Percentiles rank a stretch among this genome's conserved stretches.
Conservation (phyloP, 64 coral and sea anemone species). For the Actinia equina region DNA sequence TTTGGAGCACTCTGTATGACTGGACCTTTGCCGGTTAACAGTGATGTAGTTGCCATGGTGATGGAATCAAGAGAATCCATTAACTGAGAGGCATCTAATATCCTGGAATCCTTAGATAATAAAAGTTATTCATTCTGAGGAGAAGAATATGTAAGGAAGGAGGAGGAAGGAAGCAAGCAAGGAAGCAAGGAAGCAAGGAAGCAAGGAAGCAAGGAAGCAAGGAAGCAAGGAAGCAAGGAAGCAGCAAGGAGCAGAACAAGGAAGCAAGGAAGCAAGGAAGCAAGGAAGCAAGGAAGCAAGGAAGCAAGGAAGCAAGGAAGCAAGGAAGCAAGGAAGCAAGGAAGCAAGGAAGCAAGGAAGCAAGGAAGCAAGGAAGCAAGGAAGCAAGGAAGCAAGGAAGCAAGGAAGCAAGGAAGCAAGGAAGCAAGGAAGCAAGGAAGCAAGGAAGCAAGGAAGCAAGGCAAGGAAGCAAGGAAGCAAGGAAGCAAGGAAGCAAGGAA, state of each 20-base stretch:
- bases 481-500: no score
- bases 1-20: constrained; percentile 5
- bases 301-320: background rate
- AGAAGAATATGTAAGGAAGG: no score
- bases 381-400: background rate
- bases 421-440: no score
- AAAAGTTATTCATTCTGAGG: background rate
- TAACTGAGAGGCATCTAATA: background rate
- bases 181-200: no score
- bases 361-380: no score
- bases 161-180: no score
- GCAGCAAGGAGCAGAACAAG: no score
- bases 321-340: background rate
- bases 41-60: background rate
- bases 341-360: no score
- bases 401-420: background rate
- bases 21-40: background rate
- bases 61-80: constrained; percentile 5
- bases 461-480: background rate
- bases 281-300: no score
- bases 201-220: background rate
- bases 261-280: no score
- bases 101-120: background rate
- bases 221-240: background rate
- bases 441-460: background rate